Percentiles rank a stretch among this genome's conserved stretches.
These are phyloP conservation scores for Eulacestoma nigropectus DNA, from an alignment of 2,113 vertebrate species.

Conservation along the genomic window DNA sequence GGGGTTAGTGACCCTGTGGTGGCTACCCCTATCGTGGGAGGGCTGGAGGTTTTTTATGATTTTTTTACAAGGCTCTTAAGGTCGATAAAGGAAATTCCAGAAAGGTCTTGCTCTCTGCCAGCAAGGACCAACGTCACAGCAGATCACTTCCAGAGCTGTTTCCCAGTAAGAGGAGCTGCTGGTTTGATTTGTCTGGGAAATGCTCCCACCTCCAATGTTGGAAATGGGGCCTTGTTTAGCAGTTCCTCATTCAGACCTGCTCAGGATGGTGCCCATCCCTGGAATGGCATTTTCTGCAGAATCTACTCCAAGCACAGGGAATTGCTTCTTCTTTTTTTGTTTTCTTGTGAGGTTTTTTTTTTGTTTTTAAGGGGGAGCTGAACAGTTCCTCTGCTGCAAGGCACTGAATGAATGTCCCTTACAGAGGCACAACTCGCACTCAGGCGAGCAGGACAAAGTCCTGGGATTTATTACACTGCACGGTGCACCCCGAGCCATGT, in stretches of 20 bases:
- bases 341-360: neutral
- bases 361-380: neutral
- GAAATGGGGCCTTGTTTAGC: neutral
- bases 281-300: neutral
- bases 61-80: neutral
- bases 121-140: neutral
- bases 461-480: neutral
- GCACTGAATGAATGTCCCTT: neutral
- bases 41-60: accelerated
- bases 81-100: neutral
- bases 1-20: neutral
- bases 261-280: neutral
- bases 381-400: neutral
- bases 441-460: neutral
- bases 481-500: accelerated
- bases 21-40: neutral
- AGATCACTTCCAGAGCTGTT: neutral
- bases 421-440: accelerated
- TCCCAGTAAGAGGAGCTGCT: neutral
- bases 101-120: neutral
- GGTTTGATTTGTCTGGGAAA: neutral
- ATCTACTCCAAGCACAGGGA: neutral
- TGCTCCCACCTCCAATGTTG: accelerated
- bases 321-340: neutral
- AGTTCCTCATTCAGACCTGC: neutral